Base-by-base conservation (phyloP, 1,140 invertebrate species). In the Drosophila pseudoananassae region DNA sequence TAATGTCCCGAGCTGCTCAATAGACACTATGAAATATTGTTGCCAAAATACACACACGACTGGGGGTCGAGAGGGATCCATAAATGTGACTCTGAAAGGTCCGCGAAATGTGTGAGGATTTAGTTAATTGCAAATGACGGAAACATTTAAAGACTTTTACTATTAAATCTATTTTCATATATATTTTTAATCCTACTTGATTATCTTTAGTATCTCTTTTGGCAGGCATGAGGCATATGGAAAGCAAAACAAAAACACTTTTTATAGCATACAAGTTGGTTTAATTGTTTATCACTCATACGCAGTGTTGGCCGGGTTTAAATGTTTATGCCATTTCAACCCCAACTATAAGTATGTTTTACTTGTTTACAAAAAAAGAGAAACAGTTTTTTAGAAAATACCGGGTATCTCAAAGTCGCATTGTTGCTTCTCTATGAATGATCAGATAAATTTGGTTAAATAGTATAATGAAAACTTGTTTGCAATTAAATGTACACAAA, bases 11-110 rank as follows among this genome's bases (percentile, higher is more conserved):
- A 52, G 38, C 63, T 59, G 49, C 58, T 52, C 31, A 53, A 54
- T 52, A 58, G 54, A 49, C 53, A 57, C 57, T 79, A 59, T 80
- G 72, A 83, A 64, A 65, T 83, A 76, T 76, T 53, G 55, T 76
- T 78, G 58, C 81, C 77, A 78, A 82, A 79, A 76, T 63, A 68
- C 56, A 81, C 57, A 61, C 64, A 50, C 61, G 75, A 56, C 33
- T 33, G 40, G 43, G 61, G 52, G 53, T 20, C 25, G 51, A 29
- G 29, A 52, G 27, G 43, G 65, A 43, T 53, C 36, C 43, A 65
- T 40, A 49, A 69, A 56, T 56, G 68, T 47, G 40, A 33, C 20
- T 27, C 25, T 3, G n/a, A 4, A 71, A 74, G 59, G 52, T 75
- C 52, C 58, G 47, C 59, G 70, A 46, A 46, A 51, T 54, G n/a